Percentiles rank a stretch among this genome's conserved stretches.
Conservation (phyloP, 2,113 vertebrate genomes). For the Rhynchopsitta pachyrhyncha region DNA sequence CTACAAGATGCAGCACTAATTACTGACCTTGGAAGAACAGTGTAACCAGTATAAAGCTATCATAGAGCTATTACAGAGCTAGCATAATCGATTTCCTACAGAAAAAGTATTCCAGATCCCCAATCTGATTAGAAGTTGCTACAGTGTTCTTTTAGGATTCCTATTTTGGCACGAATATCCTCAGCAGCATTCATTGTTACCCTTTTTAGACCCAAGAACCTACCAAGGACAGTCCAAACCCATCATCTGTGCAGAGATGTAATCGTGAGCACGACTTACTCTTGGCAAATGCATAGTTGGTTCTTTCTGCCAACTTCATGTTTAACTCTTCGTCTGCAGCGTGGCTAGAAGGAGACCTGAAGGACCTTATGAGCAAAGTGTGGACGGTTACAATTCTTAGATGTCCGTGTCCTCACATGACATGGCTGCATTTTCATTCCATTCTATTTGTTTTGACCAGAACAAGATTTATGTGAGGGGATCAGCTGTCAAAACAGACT, state of each 20-base stretch:
- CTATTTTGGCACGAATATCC: neutral
- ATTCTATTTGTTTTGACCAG: neutral
- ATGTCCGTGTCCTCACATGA: neutral
- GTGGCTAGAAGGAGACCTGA: neutral
- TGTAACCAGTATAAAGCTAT: neutral
- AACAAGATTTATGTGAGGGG: neutral
- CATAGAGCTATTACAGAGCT: neutral
- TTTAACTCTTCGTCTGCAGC: neutral
- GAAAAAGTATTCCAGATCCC: neutral
- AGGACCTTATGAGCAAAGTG: neutral
- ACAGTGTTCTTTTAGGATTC: neutral
- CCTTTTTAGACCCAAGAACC: neutral
- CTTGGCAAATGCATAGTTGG: neutral
- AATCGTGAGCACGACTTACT: neutral
- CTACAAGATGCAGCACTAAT: neutral
- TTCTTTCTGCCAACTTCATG: neutral
- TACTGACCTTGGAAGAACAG: neutral
- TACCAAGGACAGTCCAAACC: neutral
- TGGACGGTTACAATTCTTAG: neutral
- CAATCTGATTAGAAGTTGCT: neutral
- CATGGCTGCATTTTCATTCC: neutral
- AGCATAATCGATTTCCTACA: neutral
- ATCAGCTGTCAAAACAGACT: neutral
- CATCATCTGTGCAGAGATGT: accelerated
- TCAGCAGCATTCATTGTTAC: neutral